Base-by-base conservation (phyloP, 2,888 invertebrate genomes). In the Hoplodrina ambigua region DNA sequence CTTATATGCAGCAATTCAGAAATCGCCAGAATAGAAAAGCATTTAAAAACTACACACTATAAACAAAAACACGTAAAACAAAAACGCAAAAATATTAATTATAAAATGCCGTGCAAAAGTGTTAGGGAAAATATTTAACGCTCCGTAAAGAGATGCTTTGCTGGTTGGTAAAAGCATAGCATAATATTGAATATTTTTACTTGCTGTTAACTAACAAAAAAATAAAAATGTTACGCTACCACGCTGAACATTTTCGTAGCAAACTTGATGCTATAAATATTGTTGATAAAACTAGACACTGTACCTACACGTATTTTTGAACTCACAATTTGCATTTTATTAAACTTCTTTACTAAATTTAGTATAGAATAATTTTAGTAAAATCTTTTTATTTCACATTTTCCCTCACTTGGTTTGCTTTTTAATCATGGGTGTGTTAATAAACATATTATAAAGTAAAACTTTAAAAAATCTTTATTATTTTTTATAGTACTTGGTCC, bases 51-150 rank as follows among this genome's bases (percentile, higher is more conserved):
- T 25, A n/a, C 33, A 19, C 25, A 57, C 17, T 59, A 37, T 41
- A 67, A 75, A 67, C 41, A 46, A 20, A 33, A 49, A 64, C 52
- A n/a, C 11, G 13, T 11, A 7, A 49, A 60, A 62, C 63, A 75
- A 75, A 67, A 49, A 61, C 8, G 33, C 1, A 54, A 64, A 75
- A 61, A 77, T 62, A 75, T 30, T 57, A 54, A 69, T 69, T 54
- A 76, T n/a, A 70, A 78, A 80, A 63, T 69, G 44, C 62, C 49
- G 41, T 25, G n/a, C 19, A 63, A 76, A 72, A 75, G 62, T 58
- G 76, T 55, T 55, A 57, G 46, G 15, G 8, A 69, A 64, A 80
- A 75, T 69, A 80, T 75, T 80, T 65, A 41, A 55, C 15, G 41
- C 55, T 25, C 44, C 33, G 49, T 17, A 64, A 75, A 80, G 59